phyloP scores from a whole-genome alignment of 2,888 invertebrate species.

The Cantharis flavilabris region DNA sequence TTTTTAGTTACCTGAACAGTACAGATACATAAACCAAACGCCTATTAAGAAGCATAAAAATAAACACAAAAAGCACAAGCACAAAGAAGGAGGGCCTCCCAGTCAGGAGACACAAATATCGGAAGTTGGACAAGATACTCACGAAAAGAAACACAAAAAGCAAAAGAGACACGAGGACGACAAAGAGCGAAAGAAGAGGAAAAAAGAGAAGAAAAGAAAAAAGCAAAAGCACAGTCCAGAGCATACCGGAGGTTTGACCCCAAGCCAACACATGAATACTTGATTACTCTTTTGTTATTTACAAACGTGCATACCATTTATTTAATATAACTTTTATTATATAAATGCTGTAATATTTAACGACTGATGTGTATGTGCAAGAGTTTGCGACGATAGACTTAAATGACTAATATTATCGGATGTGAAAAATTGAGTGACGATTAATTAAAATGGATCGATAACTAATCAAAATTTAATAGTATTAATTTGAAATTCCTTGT shows the following conservation, averaged over 20 bases:
- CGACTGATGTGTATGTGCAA: neutral
- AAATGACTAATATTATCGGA: neutral
- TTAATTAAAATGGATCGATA: neutral
- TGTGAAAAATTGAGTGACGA: neutral
- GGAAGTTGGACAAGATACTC: slow-evolving; percentile 71
- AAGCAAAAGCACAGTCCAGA: slow-evolving; percentile 93
- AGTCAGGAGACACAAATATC: slow-evolving; percentile 77
- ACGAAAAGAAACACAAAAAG: slow-evolving; percentile 95
- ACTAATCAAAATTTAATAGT: neutral
- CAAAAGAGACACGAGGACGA: slow-evolving; percentile 93
- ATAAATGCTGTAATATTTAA: neutral
- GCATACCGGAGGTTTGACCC: slow-evolving; percentile 71
- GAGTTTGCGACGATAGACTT: neutral
- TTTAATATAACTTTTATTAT: neutral
- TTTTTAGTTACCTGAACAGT: slow-evolving; percentile 86
- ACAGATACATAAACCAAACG: slow-evolving; percentile 88
- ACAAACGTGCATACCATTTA: neutral
- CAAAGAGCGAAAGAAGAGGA: slow-evolving; percentile 89
- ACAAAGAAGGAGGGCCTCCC: slow-evolving; percentile 82
- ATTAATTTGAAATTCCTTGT: neutral
- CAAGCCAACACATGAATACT: slow-evolving; percentile 58
- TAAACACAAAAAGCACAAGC: slow-evolving; percentile 93
- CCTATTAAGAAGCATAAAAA: slow-evolving; percentile 94
- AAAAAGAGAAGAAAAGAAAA: slow-evolving; percentile 95
- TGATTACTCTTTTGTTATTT: slow-evolving; percentile 3